A percentile compares a stretch with the other conserved stretches of the same genome.
phyloP scores from a whole-genome alignment of 2,888 invertebrate genomes.

The Trileptium ribeirensis region DNA sequence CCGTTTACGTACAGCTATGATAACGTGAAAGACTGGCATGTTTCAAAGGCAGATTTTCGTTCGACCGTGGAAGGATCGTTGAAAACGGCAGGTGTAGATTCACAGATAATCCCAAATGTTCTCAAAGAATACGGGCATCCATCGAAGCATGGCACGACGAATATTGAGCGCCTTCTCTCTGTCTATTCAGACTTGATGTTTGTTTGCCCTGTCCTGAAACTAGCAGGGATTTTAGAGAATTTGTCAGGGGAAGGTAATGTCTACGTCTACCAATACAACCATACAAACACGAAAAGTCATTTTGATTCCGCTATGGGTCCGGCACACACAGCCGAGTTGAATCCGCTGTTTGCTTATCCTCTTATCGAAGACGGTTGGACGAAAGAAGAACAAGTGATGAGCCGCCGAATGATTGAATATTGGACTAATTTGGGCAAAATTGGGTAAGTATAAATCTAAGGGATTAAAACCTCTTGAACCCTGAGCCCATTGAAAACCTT shows the following conservation, averaged over 20 bases:
- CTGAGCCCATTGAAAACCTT: no score
- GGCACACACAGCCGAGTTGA: background rate
- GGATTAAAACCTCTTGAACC: no score
- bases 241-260: background rate
- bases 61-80: background rate
- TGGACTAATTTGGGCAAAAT: background rate
- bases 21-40: background rate
- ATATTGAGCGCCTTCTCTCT: background rate
- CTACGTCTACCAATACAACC: background rate
- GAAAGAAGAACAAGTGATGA: background rate
- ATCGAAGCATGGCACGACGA: background rate
- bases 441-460: background rate
- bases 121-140: background rate
- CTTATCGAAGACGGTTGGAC: background rate
- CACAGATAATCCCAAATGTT: background rate
- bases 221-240: background rate
- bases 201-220: background rate
- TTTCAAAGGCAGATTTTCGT: background rate
- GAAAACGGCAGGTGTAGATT: background rate
- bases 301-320: background rate
- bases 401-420: background rate
- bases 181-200: background rate
- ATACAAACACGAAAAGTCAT: background rate
- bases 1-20: background rate
- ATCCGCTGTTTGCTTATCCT: background rate